A percentile compares a stretch with the other conserved stretches of the same genome.
Evolutionary conservation across 1,140 invertebrate genomes (phyloP).

Genomic region (Mylabris phalerata): DNA sequence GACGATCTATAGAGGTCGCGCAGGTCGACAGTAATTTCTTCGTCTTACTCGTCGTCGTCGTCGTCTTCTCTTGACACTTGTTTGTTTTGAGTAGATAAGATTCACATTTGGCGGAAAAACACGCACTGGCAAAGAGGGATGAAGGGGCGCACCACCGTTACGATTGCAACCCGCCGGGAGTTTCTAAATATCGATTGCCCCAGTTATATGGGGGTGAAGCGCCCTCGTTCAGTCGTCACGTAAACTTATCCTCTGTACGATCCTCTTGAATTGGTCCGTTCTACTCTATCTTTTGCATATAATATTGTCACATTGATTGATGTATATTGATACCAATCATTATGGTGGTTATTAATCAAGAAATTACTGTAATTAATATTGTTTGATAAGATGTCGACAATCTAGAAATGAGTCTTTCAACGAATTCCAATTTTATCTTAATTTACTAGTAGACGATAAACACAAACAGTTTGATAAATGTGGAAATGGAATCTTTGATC

Average conservation of each 20-base stretch:
- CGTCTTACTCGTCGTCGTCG: conserved; percentile 2
- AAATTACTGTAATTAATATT: no score
- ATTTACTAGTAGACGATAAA: no score
- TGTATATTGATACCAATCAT: no score
- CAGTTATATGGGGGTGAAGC: conserved; percentile 31
- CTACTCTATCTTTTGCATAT: no score
- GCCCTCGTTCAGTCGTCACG: conserved; percentile 29
- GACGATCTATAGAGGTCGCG: conserved; percentile 10
- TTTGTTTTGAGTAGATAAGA: conserved; percentile 24
- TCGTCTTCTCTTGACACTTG: conserved; percentile 15
- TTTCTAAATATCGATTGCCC: conserved; percentile 38
- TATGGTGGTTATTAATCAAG: no score
- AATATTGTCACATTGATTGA: no score
- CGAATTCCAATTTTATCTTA: no score
- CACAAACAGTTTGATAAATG: no score
- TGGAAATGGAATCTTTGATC: no score
- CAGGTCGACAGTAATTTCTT: not conserved
- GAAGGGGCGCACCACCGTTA: conserved; percentile 13
- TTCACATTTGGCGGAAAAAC: conserved; percentile 24
- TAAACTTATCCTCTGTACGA: conserved; percentile 6
- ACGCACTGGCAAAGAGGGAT: conserved; percentile 18
- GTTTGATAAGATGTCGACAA: no score
- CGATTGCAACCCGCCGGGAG: conserved; percentile 26
- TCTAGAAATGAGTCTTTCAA: no score
- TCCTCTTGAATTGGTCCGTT: no score